phyloP scores from a whole-genome alignment of 92 coral and sea anemone genomes.

The Plumapathes pennacea region DNA sequence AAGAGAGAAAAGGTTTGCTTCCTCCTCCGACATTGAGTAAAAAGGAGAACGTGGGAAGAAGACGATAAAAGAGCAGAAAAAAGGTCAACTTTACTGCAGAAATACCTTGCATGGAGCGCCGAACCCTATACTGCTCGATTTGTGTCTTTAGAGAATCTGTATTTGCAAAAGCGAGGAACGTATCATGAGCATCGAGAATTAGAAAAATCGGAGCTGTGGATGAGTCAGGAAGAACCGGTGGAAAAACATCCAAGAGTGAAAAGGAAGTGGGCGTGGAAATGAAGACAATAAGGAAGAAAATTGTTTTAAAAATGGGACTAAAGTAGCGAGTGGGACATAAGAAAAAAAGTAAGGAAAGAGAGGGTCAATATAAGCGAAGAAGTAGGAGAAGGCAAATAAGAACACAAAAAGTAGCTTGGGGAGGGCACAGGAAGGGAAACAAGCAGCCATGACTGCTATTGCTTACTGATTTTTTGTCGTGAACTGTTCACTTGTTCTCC shows the following conservation, averaged over 20 bases:
- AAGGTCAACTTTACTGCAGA: background rate
- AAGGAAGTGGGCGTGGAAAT: too few relatives aligned
- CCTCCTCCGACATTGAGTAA: background rate
- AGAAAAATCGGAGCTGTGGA: background rate
- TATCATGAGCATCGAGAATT: background rate
- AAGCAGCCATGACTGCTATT: too few relatives aligned
- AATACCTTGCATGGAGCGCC: constrained; percentile 94
- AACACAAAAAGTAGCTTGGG: too few relatives aligned
- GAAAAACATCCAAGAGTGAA: too few relatives aligned
- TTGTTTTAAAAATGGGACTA: background rate
- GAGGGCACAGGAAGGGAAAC: too few relatives aligned
- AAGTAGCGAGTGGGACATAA: too few relatives aligned
- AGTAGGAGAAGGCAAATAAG: too few relatives aligned
- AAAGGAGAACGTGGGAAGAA: background rate
- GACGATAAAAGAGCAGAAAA: too few relatives aligned
- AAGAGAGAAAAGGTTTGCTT: background rate
- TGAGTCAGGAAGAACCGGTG: background rate
- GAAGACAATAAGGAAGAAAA: background rate
- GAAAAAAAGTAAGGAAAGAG: too few relatives aligned
- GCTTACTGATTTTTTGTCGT: constrained; percentile 88
- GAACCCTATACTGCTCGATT: constrained; percentile 91
- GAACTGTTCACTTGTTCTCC: constrained; percentile 96
- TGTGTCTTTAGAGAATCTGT: constrained; percentile 84
- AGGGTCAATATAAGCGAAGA: too few relatives aligned
- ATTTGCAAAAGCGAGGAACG: background rate